Evolutionary conservation across 2,797 vertebrate genomes (phyloP), one percentile per base, ranked within the genome.

Genomic region (Paramormyrops hopkinsi): DNA sequence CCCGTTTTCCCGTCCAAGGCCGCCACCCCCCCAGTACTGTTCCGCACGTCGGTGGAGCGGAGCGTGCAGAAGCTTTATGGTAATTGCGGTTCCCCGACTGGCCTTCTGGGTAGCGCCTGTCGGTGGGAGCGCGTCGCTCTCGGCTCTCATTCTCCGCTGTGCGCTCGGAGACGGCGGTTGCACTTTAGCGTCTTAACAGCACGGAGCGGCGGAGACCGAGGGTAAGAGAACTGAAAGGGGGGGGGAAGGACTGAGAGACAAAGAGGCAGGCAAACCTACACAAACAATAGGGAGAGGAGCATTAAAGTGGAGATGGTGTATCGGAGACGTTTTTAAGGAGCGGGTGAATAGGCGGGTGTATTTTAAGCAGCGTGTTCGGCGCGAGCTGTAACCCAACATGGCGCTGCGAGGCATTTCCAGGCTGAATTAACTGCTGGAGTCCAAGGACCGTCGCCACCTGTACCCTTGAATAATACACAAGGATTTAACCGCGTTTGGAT

Each of bases 51-150:
- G 25, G 88, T 33, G 12, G 88, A 89, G 88, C 88, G 83, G 44
- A 89, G 95, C 94, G 94, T 92, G 94, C 93, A 93, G 95, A 95
- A 96, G 97, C 96, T 97, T 97, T 97, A 97, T 97, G 97, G 97
- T 97, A 98, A 98, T 98, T 97, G 97, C 96, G 96, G 96, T 96
- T 97, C 96, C 96, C 96, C 96, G 95, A 96, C 96, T 97, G 96
- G 97, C 97, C 97, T 97, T 97, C 96, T 98, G 97, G 97, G 97
- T 97, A 98, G 96, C 96, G 94, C 1, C 51, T 41, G 86, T 89
- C 44, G 69, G 88, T 86, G 88, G 88, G 88, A 89, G 83, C 88
- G 25, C 84, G n/a, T 37, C 65, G 82, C 88, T 50, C 93, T 89
- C 54, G 90, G 93, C 94, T 95, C 94, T 94, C 95, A 94, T 94